Evolutionary conservation across 2,797 vertebrate species (phyloP).

Genomic region (Phrynocephalus forsythii): DNA sequence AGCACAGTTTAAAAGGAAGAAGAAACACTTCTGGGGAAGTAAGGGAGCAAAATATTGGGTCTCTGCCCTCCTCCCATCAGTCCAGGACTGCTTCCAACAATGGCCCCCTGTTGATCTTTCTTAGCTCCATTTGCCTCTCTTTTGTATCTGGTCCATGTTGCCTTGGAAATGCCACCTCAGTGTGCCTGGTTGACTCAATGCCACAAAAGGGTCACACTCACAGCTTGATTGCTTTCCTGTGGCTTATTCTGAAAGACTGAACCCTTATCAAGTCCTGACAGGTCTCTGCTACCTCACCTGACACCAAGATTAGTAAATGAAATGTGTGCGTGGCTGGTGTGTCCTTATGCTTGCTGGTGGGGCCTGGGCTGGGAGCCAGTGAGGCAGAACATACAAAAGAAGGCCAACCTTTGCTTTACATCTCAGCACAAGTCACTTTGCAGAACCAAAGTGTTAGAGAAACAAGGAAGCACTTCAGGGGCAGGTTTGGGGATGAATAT

Average conservation of each 20-base stretch:
- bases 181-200: neutral
- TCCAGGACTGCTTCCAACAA: neutral
- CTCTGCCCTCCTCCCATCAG: neutral
- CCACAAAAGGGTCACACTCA: neutral
- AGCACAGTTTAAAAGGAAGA: neutral
- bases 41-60: neutral
- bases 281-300: neutral
- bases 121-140: neutral
- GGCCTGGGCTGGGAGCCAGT: neutral
- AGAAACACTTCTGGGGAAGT: neutral
- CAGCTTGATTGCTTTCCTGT: neutral
- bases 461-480: neutral
- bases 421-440: neutral
- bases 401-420: neutral
- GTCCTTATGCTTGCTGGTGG: neutral
- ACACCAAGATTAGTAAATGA: neutral
- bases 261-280: neutral
- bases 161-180: conserved; percentile 20
- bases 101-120: neutral
- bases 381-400: conserved; percentile 1
- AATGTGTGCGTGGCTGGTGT: neutral
- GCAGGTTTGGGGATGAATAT: neutral
- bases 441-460: neutral
- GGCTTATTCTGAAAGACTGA: neutral
- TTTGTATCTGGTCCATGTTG: conserved; percentile 24